These are phyloP conservation scores for Conomelus anceps DNA, from an alignment of 2,888 invertebrate genomes.

Conservation along the genomic window DNA sequence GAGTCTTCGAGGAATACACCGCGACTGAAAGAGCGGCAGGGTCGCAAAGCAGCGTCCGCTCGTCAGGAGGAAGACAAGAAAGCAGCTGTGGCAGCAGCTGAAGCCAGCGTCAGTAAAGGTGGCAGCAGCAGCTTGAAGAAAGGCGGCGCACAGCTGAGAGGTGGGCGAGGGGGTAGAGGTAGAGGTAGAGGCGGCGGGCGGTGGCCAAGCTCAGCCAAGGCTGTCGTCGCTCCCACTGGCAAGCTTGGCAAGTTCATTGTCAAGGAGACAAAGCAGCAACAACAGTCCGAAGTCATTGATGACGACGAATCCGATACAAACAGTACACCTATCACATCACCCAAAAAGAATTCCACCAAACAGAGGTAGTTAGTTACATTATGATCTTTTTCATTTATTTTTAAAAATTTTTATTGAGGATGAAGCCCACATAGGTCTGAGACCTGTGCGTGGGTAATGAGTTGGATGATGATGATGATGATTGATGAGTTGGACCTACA, in stretches of 20 bases:
- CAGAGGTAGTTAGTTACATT: not conserved
- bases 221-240: not conserved
- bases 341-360: not conserved
- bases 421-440: too few relatives aligned
- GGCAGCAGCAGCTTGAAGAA: not conserved
- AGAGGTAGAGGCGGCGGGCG: not conserved
- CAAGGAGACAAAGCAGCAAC: not conserved
- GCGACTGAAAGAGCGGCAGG: not conserved
- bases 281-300: not conserved
- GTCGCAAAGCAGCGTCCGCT: not conserved
- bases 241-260: not conserved
- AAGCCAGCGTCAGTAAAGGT: not conserved
- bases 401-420: too few relatives aligned
- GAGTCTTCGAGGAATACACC: not conserved
- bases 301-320: not conserved
- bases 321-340: not conserved
- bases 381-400: not conserved
- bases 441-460: too few relatives aligned
- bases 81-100: too few relatives aligned
- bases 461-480: too few relatives aligned
- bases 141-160: not conserved
- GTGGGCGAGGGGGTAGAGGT: too few relatives aligned
- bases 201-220: not conserved
- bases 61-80: not conserved
- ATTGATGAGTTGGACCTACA: too few relatives aligned